Evolutionary conservation across 1,140 invertebrate genomes (phyloP), one percentile per base, ranked within the genome.

Genomic region (Drosophila ambigua): DNA sequence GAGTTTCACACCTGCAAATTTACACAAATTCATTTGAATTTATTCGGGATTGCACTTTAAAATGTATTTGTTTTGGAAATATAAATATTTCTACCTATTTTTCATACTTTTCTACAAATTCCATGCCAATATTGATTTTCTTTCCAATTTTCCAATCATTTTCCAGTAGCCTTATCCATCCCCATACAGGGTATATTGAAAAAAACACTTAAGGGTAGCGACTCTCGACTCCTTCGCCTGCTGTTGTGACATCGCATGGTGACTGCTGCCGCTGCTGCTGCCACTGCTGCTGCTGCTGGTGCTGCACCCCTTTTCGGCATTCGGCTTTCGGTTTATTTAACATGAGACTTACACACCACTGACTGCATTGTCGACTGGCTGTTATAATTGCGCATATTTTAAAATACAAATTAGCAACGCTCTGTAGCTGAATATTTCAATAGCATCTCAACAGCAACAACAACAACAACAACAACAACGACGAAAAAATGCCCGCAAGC

Each of bases 401-500:
- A 88, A 88, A 88, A 88, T 83, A 88, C 79, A 88, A 88, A 88
- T 88, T 88, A 88, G 83, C 83, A 88, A 88, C 83, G 84, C 83
- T 39, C 11, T 87, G 83, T 82, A 88, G 84, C 79, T 68, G 72
- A 83, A 83, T 39, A 39, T 83, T 85, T 85, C 82, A 85, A 85
- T 85, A 63, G 77, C 82, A 68, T 57, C 63, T 44, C 45, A 35
- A 35, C 67, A 35, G 28, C 53, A 63, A 4, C 31, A 35, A 35
- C 31, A 16, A 35, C n/a, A n/a, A n/a, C n/a, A 11, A 11, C 31
- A 35, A 35, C 31, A 11, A 4, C 53, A 63, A 50, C 20, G 20
- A 20, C 20, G 20, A 28, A 39, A 44, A 72, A 69, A 54, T 60
- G 58, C 65, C 74, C 63, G 48, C n/a, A 64, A 63, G 72, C 73